phyloP scores from a whole-genome alignment of 2,888 invertebrate genomes.

The Rhagonycha lutea region DNA sequence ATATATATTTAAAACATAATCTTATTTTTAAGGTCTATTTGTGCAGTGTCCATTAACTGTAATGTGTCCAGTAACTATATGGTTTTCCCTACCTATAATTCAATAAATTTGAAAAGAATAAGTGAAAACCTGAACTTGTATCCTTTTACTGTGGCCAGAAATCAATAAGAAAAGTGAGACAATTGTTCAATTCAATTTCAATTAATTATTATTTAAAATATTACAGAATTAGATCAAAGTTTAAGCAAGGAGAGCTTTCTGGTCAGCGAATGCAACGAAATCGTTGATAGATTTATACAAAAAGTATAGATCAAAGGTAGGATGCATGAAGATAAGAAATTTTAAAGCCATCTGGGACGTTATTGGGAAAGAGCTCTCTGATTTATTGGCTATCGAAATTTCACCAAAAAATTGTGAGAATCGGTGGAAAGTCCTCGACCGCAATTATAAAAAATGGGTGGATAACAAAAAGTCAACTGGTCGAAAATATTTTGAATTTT shows the following conservation, averaged over 20 bases:
- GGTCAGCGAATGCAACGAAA: neutral
- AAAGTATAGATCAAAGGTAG: slow-evolving; percentile 9
- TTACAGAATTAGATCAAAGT: neutral
- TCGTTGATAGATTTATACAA: neutral
- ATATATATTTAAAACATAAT: too few species aligned
- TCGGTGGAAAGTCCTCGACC: neutral
- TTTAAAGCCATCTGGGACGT: slow-evolving; percentile 2
- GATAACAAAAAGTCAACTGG: neutral
- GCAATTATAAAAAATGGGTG: slow-evolving; percentile 2
- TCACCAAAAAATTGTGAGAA: neutral
- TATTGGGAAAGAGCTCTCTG: neutral
- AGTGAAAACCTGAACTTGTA: too few species aligned
- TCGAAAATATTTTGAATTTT: slow-evolving; percentile 1
- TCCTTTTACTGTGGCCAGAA: too few species aligned
- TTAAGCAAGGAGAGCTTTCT: neutral
- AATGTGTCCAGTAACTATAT: too few species aligned
- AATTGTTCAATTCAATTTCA: too few species aligned
- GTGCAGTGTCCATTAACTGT: too few species aligned
- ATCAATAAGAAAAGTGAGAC: too few species aligned
- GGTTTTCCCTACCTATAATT: too few species aligned
- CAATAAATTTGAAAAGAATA: too few species aligned
- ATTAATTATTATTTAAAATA: neutral
- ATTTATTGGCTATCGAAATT: neutral
- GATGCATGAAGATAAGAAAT: slow-evolving; percentile 8
- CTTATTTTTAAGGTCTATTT: too few species aligned